Evolutionary conservation across 2,888 invertebrate species (phyloP), one percentile per base, ranked within the genome.

Genomic region (Pammene aurita): DNA sequence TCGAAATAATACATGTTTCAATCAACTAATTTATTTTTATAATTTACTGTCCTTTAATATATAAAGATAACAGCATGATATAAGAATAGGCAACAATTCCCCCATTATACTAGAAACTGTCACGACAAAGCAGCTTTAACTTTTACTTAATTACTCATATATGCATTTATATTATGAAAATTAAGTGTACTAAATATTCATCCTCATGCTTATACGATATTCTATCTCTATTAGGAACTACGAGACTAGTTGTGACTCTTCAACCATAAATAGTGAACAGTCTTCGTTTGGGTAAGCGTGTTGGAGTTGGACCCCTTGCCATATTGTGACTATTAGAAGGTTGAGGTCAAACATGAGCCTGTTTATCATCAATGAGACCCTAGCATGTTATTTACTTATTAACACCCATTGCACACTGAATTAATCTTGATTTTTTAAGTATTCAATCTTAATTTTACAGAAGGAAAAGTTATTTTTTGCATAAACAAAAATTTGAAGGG

Each of bases 191-290:
- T 54, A 10, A 41, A 38, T 18, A 52, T 48, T 42, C 42, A 48
- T 38, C 16, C 48, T 38, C 35, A 61, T 61, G 48, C 50, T 61
- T 62, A 50, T 62, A 50, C 48, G 48, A 38, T 50, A 48, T 61
- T 61, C 48, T 62, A 62, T 62, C 41, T 62, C 13, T 62, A 62
- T 52, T 62, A 62, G 62, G 62, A 62, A 52, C 62, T 41, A n/a
- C 41, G 50, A 62, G 50, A 41, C 62, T 52, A 62, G 62, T 62
- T 62, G 50, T 62, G 62, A 62, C 50, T 41, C 50, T 62, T 62
- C 62, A 52, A 62, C 62, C 13, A 41, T 62, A 62, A 38, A 62
- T 62, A 62, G 50, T 14, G 62, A 62, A 61, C 46, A 46, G 10
- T 18, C 62, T 41, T 41, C 62, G 50, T 62, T 62, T 62, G 50